Conservation (phyloP, 1,140 invertebrate genomes). For the Belonocnema kinseyi region DNA sequence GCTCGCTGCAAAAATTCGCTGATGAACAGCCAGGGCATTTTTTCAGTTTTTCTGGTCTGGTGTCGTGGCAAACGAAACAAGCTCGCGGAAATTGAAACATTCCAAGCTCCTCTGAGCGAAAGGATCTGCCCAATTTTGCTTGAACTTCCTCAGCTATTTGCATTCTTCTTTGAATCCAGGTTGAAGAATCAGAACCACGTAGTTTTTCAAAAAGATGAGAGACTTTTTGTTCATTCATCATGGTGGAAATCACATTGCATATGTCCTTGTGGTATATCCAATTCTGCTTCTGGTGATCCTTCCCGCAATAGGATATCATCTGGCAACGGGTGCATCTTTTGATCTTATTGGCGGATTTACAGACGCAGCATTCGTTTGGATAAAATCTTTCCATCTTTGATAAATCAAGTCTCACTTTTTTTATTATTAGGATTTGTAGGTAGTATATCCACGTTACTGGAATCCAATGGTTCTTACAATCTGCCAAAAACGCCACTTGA, state of each 20-base stretch:
- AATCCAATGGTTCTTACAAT: no score
- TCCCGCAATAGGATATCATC: not conserved
- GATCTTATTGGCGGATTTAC: not conserved
- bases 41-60: not conserved
- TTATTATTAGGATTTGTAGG: no score
- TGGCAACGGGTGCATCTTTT: not conserved
- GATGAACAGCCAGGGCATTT: not conserved
- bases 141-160: not conserved
- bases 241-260: not conserved
- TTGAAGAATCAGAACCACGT: not conserved
- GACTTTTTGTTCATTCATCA: not conserved
- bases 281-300: not conserved
- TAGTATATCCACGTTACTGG: no score
- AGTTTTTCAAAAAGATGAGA: not conserved
- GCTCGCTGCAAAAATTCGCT: not conserved
- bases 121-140: not conserved
- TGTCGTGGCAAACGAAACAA: not conserved
- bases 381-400: not conserved
- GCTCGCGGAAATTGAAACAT: not conserved
- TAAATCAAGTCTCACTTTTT: no score
- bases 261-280: not conserved
- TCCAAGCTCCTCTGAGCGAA: not conserved
- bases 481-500: no score
- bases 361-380: constrained; percentile 1
- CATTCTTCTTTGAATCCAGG: not conserved